phyloP scores from a whole-genome alignment of 2,113 vertebrate genomes.

The Mus musculus region DNA sequence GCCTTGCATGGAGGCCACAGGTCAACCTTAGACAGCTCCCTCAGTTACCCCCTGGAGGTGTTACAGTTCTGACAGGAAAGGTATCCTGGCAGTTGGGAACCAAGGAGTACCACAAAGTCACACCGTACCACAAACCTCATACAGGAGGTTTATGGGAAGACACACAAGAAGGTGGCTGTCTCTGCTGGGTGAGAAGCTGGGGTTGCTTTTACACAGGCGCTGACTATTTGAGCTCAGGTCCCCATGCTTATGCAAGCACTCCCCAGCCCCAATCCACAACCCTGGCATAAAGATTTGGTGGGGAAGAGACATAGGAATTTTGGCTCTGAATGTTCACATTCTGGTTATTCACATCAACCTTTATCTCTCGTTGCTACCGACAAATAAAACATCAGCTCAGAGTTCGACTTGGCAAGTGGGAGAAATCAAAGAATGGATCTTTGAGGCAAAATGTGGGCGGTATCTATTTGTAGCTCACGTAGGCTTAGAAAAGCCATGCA shows the following conservation, averaged over 20 bases:
- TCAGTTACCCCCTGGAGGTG: not conserved
- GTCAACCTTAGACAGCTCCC: not conserved
- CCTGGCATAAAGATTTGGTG: not conserved
- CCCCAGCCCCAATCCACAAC: not conserved
- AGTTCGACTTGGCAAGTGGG: slow-evolving; percentile 44
- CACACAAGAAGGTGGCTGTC: not conserved
- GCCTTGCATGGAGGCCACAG: not conserved
- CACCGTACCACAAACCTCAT: not conserved
- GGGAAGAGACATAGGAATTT: slow-evolving; percentile 49
- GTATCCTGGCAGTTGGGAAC: not conserved
- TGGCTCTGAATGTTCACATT: slow-evolving; percentile 52
- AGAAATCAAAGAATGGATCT: slow-evolving; percentile 40
- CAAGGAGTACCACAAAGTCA: not conserved
- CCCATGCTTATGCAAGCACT: not conserved
- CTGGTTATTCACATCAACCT: slow-evolving; percentile 40
- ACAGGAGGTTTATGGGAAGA: not conserved
- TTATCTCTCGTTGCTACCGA: slow-evolving; percentile 19
- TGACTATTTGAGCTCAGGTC: not conserved
- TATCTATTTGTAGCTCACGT: not conserved
- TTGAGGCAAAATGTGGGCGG: slow-evolving; percentile 29
- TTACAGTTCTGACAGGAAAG: not conserved
- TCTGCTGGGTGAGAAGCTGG: not conserved
- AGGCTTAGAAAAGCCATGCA: not conserved
- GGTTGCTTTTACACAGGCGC: not conserved
- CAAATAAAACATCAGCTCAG: slow-evolving; percentile 59